These are phyloP conservation scores for Drosophila emarginata DNA, from an alignment of 2,888 invertebrate species.

Conservation along the genomic window DNA sequence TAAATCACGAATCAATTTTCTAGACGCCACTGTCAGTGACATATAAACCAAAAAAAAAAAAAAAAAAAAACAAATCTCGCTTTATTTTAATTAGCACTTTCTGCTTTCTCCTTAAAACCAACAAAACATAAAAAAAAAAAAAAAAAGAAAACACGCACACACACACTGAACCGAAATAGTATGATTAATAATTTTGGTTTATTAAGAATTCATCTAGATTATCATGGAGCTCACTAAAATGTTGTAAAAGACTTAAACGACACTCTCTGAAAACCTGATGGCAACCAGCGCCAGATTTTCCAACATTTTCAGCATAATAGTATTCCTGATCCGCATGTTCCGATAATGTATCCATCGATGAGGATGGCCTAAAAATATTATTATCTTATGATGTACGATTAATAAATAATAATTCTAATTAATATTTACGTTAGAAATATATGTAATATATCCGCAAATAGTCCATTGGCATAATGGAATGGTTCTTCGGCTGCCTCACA, in stretches of 20 bases:
- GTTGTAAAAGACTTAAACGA: conserved; percentile 58
- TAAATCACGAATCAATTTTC: conserved; percentile 36
- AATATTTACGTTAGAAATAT: conserved; percentile 87
- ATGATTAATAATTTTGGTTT: conserved; percentile 37
- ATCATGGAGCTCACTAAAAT: conserved; percentile 60
- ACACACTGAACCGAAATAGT: conserved; percentile 26
- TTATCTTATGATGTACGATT: too few relatives aligned
- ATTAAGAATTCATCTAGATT: conserved; percentile 63
- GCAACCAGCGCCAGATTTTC: conserved; percentile 83
- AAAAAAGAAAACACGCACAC: neutral
- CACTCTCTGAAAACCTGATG: conserved; percentile 78
- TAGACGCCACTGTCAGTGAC: conserved; percentile 40
- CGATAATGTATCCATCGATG: conserved; percentile 86
- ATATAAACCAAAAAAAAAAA: neutral
- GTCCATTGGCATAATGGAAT: conserved; percentile 87
- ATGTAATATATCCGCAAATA: conserved; percentile 89
- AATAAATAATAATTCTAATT: too few relatives aligned
- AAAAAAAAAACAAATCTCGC: conserved; percentile 35
- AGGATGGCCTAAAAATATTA: conserved; percentile 87
- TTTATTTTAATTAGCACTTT: conserved; percentile 66
- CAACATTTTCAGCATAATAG: conserved; percentile 88
- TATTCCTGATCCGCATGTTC: conserved; percentile 89
- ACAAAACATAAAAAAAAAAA: conserved; percentile 10
- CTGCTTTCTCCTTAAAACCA: conserved; percentile 15
- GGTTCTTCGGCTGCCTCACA: conserved; percentile 89